Conservation (phyloP, 2,113 vertebrate species). For the Phyllopteryx taeniolatus region DNA sequence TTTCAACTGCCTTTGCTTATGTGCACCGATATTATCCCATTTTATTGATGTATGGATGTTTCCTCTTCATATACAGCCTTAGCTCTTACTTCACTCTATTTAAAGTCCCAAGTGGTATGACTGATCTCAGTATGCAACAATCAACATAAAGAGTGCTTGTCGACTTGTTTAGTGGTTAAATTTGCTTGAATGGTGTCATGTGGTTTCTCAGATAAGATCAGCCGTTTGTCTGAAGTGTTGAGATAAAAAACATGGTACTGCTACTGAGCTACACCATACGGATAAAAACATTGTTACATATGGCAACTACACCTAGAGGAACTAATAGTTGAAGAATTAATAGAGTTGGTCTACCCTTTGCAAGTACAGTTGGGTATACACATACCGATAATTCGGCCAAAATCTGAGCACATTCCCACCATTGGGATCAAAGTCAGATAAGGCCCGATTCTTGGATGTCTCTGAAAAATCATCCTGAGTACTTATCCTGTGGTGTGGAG, state of each 20-base stretch:
- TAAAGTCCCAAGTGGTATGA: not conserved
- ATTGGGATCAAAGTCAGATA: too few relatives aligned
- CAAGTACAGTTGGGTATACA: not conserved
- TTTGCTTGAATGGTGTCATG: not conserved
- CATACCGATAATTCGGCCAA: not conserved
- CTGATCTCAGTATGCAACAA: not conserved
- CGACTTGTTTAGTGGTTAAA: not conserved
- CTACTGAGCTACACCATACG: too few relatives aligned
- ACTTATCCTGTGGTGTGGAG: too few relatives aligned
- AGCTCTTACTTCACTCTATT: not conserved
- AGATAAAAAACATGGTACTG: not conserved
- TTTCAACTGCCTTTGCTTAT: slow-evolving; percentile 36
- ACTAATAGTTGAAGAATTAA: too few relatives aligned
- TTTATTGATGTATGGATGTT: not conserved
- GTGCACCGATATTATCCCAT: not conserved
- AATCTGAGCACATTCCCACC: not conserved
- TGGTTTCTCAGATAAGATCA: not conserved
- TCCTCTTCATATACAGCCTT: not conserved
- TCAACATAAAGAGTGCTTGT: not conserved
- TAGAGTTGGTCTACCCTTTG: too few relatives aligned
- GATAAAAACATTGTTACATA: too few relatives aligned
- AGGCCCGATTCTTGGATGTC: too few relatives aligned
- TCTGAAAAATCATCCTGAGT: too few relatives aligned
- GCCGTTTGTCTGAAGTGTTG: not conserved
- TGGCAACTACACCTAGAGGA: too few relatives aligned